Evolutionary conservation across 1,140 invertebrate genomes (phyloP).

Genomic region (Tetramorium simillimum): DNA sequence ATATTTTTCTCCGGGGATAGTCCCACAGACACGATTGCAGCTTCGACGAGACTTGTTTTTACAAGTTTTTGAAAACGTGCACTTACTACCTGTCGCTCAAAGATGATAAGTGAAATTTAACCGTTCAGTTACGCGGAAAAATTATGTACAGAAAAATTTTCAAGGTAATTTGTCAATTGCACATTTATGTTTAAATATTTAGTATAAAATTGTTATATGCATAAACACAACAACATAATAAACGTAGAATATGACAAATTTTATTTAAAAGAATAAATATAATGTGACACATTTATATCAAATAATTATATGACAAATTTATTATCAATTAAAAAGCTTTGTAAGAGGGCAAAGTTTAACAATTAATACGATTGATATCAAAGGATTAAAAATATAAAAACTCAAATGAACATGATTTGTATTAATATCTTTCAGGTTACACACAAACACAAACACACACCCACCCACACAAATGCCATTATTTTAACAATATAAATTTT

Average conservation of each 20-base stretch:
- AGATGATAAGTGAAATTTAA: slow-evolving; percentile 39
- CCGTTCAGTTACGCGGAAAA: background rate
- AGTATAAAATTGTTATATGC: background rate
- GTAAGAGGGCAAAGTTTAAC: background rate
- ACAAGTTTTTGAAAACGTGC: slow-evolving; percentile 33
- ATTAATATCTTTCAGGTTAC: background rate
- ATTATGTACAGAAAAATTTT: slow-evolving; percentile 12
- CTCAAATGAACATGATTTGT: slow-evolving; percentile 6
- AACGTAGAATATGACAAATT: slow-evolving; percentile 6
- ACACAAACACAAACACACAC: background rate
- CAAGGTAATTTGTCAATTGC: slow-evolving; percentile 9
- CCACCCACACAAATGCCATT: background rate
- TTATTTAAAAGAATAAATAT: slow-evolving; percentile 2
- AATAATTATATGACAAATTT: background rate
- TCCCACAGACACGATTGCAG: background rate
- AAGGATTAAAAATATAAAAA: background rate
- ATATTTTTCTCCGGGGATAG: slow-evolving; percentile 36
- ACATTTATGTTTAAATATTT: background rate
- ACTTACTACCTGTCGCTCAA: slow-evolving; percentile 24
- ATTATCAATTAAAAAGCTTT: background rate
- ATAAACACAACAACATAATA: background rate
- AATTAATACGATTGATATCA: background rate
- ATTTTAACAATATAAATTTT: background rate
- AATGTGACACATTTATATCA: background rate
- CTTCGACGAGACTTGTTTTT: slow-evolving; percentile 40